These are phyloP conservation scores for Beroe forskalii DNA, from an alignment of 37 sponge, comb jelly and placozoan genomes.

Conservation along the genomic window DNA sequence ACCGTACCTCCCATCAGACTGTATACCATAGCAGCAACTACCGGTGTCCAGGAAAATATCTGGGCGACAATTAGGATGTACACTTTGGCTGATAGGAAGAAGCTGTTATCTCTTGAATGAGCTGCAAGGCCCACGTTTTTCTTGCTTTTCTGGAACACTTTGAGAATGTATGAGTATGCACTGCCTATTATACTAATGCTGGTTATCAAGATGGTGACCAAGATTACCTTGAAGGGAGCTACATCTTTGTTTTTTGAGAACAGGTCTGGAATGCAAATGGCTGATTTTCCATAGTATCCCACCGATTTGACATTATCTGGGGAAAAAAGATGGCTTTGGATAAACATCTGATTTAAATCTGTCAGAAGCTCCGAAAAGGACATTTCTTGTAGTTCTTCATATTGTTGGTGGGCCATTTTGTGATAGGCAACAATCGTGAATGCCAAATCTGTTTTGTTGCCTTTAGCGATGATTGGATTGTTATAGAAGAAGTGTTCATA, in stretches of 20 bases:
- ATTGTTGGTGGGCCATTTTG: not conserved
- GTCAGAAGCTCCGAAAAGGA: not conserved
- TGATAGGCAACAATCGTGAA: not conserved
- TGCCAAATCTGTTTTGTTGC: not conserved
- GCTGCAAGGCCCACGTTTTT: not conserved
- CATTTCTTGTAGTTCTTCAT: not conserved
- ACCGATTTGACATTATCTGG: not conserved
- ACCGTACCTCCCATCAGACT: slow-evolving; percentile 14
- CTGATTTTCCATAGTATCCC: not conserved
- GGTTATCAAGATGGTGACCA: not conserved
- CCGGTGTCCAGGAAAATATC: not conserved
- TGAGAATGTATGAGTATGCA: not conserved
- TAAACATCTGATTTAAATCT: not conserved
- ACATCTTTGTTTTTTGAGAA: not conserved
- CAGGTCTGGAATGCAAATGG: not conserved
- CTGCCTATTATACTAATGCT: not conserved
- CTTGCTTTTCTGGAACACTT: not conserved
- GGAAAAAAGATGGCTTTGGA: not conserved
- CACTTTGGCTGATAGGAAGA: not conserved
- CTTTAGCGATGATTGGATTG: not conserved
- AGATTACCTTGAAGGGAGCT: not conserved
- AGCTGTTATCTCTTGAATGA: not conserved
- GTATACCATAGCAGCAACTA: not conserved
- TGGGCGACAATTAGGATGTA: not conserved
- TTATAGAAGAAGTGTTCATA: not conserved